Conservation (phyloP, 2,888 invertebrate species). For the Volucella inanis region DNA sequence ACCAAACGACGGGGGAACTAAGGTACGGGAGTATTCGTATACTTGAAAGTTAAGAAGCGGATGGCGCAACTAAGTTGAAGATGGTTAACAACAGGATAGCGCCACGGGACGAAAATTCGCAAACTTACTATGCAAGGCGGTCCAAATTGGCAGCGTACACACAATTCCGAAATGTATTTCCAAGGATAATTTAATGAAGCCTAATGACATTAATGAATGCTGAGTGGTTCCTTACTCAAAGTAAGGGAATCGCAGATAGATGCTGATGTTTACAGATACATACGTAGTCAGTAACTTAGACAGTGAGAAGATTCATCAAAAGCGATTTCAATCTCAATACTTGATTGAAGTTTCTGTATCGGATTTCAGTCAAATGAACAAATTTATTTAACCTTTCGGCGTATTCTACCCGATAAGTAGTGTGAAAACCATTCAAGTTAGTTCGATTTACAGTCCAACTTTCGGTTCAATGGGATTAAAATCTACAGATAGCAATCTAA, state of each 20-base stretch:
- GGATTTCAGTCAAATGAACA: constrained; percentile 8
- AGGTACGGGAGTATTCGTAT: constrained; percentile 56
- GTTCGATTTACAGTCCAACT: neutral
- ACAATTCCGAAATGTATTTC: constrained; percentile 64
- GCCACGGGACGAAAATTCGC: constrained; percentile 55
- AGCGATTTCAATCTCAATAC: constrained; percentile 48
- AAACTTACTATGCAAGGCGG: constrained; percentile 37
- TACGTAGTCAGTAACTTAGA: too few species aligned
- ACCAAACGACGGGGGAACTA: neutral
- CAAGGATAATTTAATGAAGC: constrained; percentile 68
- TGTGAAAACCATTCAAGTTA: neutral
- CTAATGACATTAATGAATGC: constrained; percentile 56
- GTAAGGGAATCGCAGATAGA: neutral
- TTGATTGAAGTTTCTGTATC: constrained; percentile 33
- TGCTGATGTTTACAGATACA: too few species aligned
- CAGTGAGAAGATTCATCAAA: constrained; percentile 15
- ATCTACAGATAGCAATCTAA: neutral
- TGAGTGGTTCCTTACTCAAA: constrained; percentile 25
- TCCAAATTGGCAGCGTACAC: constrained; percentile 57
- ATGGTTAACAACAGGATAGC: constrained; percentile 59
- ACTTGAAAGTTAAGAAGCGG: constrained; percentile 18
- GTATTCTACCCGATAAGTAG: neutral
- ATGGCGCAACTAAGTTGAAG: constrained; percentile 22
- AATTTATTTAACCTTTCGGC: constrained; percentile 29
- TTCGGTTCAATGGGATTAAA: constrained; percentile 6